Conservation (phyloP, 2,888 invertebrate genomes). For the Chloromyia formosa region DNA sequence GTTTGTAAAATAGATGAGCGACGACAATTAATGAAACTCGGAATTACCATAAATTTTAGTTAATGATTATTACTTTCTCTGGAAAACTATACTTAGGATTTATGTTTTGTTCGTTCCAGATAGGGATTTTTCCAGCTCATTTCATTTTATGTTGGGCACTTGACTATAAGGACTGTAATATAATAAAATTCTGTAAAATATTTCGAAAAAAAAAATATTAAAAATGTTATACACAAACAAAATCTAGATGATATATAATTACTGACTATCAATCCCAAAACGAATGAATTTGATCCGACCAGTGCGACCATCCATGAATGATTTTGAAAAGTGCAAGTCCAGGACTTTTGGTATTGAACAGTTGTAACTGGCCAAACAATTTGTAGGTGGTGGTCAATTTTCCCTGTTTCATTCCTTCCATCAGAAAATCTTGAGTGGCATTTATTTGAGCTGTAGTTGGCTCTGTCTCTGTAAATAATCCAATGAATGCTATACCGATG, state of each 20-base stretch:
- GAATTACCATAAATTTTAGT: no score
- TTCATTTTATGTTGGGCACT: slow-evolving; percentile 14
- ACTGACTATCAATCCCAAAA: no score
- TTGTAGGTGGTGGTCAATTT: slow-evolving; percentile 72
- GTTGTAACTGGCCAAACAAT: slow-evolving; percentile 74
- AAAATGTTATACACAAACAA: slow-evolving; percentile 2
- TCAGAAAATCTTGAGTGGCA: slow-evolving; percentile 71
- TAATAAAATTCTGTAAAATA: slow-evolving; percentile 39
- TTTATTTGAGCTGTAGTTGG: slow-evolving; percentile 69
- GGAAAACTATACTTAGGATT: background rate
- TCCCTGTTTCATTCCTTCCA: slow-evolving; percentile 69
- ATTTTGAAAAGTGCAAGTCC: slow-evolving; percentile 71
- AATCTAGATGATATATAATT: background rate
- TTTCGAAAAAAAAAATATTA: slow-evolving; percentile 21
- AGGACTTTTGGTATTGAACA: slow-evolving; percentile 74
- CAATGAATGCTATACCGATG: slow-evolving; percentile 77
- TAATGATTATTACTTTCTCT: background rate
- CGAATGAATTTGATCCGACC: slow-evolving; percentile 23
- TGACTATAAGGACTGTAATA: slow-evolving; percentile 26
- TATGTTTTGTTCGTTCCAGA: background rate
- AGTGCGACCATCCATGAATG: slow-evolving; percentile 76
- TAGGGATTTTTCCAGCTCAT: no score
- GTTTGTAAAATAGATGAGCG: no score
- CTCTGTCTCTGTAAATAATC: slow-evolving; percentile 69
- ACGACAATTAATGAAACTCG: no score